Percentiles rank a stretch among this genome's conserved stretches.
Evolutionary conservation across 2,888 invertebrate genomes (phyloP).

Genomic region (Scaptomyza tumidula): DNA sequence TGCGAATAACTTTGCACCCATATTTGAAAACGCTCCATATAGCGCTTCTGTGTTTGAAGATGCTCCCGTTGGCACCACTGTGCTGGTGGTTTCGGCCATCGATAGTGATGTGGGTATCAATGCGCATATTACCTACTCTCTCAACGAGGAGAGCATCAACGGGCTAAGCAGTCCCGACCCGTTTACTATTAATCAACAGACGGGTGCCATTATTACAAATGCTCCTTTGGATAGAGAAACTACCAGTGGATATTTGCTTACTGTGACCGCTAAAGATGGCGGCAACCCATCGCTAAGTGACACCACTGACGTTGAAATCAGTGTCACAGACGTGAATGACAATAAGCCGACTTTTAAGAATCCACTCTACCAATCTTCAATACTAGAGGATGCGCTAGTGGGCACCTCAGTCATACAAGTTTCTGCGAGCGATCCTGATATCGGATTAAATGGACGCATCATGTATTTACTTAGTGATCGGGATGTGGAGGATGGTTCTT

Average conservation of each 20-base stretch:
- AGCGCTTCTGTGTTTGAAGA: constrained; percentile 96
- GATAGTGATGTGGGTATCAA: constrained; percentile 98
- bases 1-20: constrained; percentile 96
- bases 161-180: constrained; percentile 87
- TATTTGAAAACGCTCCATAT: constrained; percentile 97
- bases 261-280: constrained; percentile 96
- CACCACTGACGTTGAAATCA: constrained; percentile 97
- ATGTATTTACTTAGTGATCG: constrained; percentile 90
- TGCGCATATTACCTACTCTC: constrained; percentile 93
- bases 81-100: constrained; percentile 95
- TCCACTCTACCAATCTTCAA: constrained; percentile 91
- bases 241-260: constrained; percentile 91
- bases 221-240: constrained; percentile 94
- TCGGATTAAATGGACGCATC: constrained; percentile 94
- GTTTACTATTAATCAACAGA: constrained; percentile 95
- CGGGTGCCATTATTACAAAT: constrained; percentile 96
- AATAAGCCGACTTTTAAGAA: constrained; percentile 95
- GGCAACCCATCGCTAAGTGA: constrained; percentile 96
- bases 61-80: constrained; percentile 95
- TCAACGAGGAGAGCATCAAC: constrained; percentile 88
- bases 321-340: constrained; percentile 98
- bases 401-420: constrained; percentile 91
- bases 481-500: constrained; percentile 93
- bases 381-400: constrained; percentile 94
- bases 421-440: constrained; percentile 93